These are phyloP conservation scores for Heliothis subflexa DNA, from an alignment of 1,140 invertebrate species.

Conservation along the genomic window DNA sequence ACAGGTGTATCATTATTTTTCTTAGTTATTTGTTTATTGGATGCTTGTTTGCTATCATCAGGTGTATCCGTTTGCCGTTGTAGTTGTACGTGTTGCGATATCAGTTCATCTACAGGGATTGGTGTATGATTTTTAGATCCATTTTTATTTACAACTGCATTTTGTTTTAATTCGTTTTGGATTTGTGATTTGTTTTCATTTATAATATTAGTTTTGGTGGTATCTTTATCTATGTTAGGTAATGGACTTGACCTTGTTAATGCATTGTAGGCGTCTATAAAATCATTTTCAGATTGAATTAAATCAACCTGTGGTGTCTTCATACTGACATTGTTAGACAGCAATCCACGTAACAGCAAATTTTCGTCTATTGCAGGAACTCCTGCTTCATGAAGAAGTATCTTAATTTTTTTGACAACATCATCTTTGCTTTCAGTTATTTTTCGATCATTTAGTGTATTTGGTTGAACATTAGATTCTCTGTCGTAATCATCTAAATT, in stretches of 20 bases:
- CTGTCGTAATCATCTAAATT: constrained; percentile 54
- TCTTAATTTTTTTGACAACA: constrained; percentile 69
- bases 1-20: neutral
- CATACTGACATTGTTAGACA: constrained; percentile 70
- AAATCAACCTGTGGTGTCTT: constrained; percentile 61
- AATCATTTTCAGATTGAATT: constrained; percentile 80
- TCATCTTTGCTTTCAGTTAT: constrained; percentile 57
- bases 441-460: constrained; percentile 15
- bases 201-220: constrained; percentile 13
- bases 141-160: constrained; percentile 8
- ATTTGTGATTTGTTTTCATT: constrained; percentile 8
- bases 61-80: no score
- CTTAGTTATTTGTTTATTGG: neutral
- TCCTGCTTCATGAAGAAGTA: constrained; percentile 66
- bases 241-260: constrained; percentile 74
- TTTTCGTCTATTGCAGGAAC: constrained; percentile 70
- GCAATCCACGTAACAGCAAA: constrained; percentile 68
- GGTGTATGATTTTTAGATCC: constrained; percentile 1
- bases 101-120: neutral
- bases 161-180: constrained; percentile 45
- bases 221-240: constrained; percentile 60
- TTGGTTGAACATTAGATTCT: constrained; percentile 6
- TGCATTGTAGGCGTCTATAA: constrained; percentile 81
- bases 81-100: neutral
- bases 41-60: neutral